Base-by-base conservation (phyloP, 2,113 vertebrate genomes). In the Struthidea cinerea region DNA sequence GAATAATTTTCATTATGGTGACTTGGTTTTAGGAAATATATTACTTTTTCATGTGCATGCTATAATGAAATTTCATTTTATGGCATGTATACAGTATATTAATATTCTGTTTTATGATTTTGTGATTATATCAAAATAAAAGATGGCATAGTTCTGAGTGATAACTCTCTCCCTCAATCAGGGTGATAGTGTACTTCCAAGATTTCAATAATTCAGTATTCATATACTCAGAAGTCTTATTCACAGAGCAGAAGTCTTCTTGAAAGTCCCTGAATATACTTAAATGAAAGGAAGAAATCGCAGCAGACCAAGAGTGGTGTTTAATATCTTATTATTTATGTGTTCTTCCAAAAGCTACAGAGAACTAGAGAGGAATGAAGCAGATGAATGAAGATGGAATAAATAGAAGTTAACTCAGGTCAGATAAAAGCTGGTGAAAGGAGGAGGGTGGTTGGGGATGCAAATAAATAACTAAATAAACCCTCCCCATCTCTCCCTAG, bases 201-300 rank as follows among this genome's bases (percentile, higher is more conserved):
- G 49, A 39, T 80, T 91, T 95, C 50, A 83, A 57, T 97, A 93
- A 88, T 95, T 96, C 50, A 92, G 20, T 56, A 22, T 86, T 57
- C 71, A 69, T 81, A 73, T 19, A 61, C 37, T 69, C 55, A 39
- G n/a, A 91, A 92, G 53, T 80, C 49, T 80, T 76, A 57, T 19
- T 91, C 46, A 49, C 55, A 82, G 53, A 77, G 63, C 20, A 88
- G 16, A 6, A 94, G 24, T 68, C 26, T 7, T 73, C 70, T 69
- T 90, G 20, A 65, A 90, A 73, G 32, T 90, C 79, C 32, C 57
- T 73, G 59, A 88, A 85, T 56, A 33, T 69, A 47, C 63, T 83
- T 77, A 85, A 71, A 87, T 80, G 57, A 91, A 96, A 90, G 81
- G 57, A 82, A 59, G 52, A 90, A 88, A 20, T 69, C 82, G 68